Percentiles rank a stretch among this genome's conserved stretches.
These are phyloP conservation scores for Trematomus loennbergii DNA, from an alignment of 2,113 vertebrate genomes.

Conservation along the genomic window DNA sequence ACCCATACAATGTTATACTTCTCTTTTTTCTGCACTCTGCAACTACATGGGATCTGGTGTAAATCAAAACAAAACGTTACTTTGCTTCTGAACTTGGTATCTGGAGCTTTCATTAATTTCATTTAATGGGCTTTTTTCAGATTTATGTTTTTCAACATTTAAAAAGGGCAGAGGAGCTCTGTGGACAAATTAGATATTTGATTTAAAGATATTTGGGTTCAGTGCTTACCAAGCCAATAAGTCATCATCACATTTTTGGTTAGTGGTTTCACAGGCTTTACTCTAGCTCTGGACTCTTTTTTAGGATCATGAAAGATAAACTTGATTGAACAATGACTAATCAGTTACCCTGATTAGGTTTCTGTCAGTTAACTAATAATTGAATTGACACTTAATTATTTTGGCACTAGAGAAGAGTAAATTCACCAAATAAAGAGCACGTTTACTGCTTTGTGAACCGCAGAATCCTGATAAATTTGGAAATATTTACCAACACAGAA, in stretches of 20 bases:
- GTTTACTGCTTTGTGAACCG: background rate
- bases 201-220: background rate
- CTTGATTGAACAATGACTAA: too few relatives aligned
- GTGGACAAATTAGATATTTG: background rate
- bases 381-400: too few relatives aligned
- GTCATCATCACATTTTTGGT: background rate
- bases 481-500: background rate
- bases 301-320: background rate
- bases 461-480: background rate
- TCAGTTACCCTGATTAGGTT: too few relatives aligned
- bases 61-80: background rate
- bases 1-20: background rate
- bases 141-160: background rate
- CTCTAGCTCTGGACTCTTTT: background rate
- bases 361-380: too few relatives aligned
- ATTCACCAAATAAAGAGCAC: too few relatives aligned
- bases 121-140: background rate
- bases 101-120: background rate
- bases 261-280: background rate
- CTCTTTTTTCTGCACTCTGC: background rate
- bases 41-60: background rate
- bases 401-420: too few relatives aligned
- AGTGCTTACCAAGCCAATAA: background rate
- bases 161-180: background rate
- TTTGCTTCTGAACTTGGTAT: background rate